These are phyloP conservation scores for Platygyra sinensis DNA, from an alignment of 64 coral and sea anemone genomes.

Conservation along the genomic window DNA sequence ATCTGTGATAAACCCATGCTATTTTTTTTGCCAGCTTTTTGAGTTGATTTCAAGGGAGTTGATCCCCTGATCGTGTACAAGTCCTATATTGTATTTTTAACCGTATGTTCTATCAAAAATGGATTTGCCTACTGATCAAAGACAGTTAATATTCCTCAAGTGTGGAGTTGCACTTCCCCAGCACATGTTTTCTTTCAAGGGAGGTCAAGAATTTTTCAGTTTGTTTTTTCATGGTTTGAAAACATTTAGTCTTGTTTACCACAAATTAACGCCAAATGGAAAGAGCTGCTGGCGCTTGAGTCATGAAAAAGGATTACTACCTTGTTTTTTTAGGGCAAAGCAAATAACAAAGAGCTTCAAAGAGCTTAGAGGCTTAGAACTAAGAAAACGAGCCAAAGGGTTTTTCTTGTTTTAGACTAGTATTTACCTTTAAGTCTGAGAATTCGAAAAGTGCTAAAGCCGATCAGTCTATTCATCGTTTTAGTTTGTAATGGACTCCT, in stretches of 20 bases:
- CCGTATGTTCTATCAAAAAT: not conserved
- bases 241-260: conserved; percentile 2
- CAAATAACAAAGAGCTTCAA: not conserved
- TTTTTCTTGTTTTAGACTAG: not conserved
- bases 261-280: not conserved
- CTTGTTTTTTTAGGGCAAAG: not conserved
- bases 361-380: not conserved
- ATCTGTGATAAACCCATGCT: not conserved
- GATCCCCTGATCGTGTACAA: too few species aligned
- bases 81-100: too few species aligned
- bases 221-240: not conserved
- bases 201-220: not conserved
- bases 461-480: not conserved
- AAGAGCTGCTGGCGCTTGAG: not conserved
- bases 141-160: not conserved
- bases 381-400: not conserved
- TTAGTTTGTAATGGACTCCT: not conserved
- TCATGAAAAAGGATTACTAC: not conserved
- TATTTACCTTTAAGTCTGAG: conserved; percentile 18
- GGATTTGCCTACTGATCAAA: not conserved
- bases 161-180: not conserved
- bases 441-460: not conserved
- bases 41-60: too few species aligned
- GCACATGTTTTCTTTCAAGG: not conserved
- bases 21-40: too few species aligned